Conservation (phyloP, 2,888 invertebrate genomes). For the Cryptus viduatorius region DNA sequence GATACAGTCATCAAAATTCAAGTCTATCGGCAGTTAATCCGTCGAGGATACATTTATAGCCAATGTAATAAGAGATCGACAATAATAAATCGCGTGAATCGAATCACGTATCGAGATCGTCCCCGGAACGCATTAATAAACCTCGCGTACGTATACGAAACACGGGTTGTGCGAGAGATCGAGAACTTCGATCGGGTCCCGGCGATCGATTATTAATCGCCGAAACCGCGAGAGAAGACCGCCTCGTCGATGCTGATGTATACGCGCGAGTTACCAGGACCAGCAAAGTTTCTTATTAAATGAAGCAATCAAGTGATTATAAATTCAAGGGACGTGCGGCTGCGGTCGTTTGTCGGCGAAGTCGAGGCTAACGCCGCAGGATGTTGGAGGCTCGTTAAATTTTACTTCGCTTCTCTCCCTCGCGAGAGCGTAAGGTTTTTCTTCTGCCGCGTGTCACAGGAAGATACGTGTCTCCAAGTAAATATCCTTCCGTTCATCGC, state of each 20-base stretch:
- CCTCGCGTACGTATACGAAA: background rate
- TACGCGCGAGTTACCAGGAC: conserved; percentile 21
- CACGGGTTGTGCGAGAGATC: conserved; percentile 28
- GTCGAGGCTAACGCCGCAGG: conserved; percentile 68
- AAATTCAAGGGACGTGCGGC: conserved; percentile 77
- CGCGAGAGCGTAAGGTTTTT: conserved; percentile 13
- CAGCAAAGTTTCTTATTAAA: conserved; percentile 75
- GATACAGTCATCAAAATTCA: conserved; percentile 14
- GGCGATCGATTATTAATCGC: conserved; percentile 64
- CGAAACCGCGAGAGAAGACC: conserved; percentile 53
- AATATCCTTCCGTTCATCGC: conserved; percentile 19
- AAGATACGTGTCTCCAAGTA: conserved; percentile 32
- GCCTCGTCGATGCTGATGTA: conserved; percentile 37
- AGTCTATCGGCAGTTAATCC: background rate
- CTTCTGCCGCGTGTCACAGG: conserved; percentile 35
- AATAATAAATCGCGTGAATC: conserved; percentile 13
- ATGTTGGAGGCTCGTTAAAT: conserved; percentile 75
- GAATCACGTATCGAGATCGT: conserved; percentile 3
- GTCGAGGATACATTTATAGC: conserved; percentile 16
- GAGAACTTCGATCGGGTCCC: conserved; percentile 3
- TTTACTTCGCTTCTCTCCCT: conserved; percentile 57
- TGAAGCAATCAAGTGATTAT: conserved; percentile 80
- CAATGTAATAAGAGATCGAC: background rate
- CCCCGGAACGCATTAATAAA: conserved; percentile 13
- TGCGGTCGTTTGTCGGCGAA: conserved; percentile 76